Conservation (phyloP, 2,113 vertebrate species). For the Chloropsis hardwickii region DNA sequence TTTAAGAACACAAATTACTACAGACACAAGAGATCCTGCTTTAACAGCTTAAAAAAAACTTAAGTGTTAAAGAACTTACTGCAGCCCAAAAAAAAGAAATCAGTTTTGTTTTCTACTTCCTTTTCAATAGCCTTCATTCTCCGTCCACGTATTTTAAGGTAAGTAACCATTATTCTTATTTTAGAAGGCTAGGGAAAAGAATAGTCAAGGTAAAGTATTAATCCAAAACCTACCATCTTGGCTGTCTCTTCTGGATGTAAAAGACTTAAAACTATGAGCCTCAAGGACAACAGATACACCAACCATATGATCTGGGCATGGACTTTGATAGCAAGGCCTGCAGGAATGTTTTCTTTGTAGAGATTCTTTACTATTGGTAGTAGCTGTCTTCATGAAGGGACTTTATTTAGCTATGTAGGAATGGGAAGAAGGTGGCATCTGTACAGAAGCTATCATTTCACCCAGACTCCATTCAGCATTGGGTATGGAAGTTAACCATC, state of each 20-base stretch:
- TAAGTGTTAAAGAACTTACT: conserved; percentile 1
- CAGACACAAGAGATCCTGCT: background rate
- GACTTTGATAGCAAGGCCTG: background rate
- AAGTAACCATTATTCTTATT: background rate
- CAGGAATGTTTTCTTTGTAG: background rate
- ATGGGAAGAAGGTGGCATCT: background rate
- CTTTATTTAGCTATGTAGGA: background rate
- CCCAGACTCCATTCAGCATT: background rate
- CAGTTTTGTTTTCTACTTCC: background rate
- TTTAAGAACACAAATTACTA: conserved; percentile 2
- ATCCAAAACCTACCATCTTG: background rate
- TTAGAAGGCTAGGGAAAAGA: background rate
- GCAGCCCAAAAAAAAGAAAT: background rate
- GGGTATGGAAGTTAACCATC: background rate
- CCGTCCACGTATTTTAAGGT: background rate
- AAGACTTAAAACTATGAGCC: background rate
- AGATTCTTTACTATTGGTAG: background rate
- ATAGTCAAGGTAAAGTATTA: background rate
- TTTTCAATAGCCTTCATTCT: background rate
- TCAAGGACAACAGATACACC: background rate
- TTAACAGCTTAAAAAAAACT: conserved; percentile 11
- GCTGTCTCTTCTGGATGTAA: background rate
- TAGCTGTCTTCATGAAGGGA: background rate
- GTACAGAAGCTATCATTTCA: background rate
- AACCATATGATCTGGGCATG: background rate